Conservation (phyloP, 2,113 vertebrate genomes). For the Pollachius pollachius region DNA sequence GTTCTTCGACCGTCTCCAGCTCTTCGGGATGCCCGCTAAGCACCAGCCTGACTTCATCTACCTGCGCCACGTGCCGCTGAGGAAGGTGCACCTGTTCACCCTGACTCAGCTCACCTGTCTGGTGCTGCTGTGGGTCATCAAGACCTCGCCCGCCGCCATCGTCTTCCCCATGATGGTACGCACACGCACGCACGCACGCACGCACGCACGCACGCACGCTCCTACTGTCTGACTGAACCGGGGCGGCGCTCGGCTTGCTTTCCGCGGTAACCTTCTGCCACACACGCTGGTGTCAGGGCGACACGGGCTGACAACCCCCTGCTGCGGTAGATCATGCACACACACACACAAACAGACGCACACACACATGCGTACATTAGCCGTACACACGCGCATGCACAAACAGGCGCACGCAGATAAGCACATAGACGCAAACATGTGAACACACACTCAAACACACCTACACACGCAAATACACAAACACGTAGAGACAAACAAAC, state of each 20-base stretch:
- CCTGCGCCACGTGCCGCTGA: conserved; percentile 90
- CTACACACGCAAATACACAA: conserved; percentile 4
- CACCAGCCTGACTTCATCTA: conserved; percentile 98
- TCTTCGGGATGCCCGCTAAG: conserved; percentile 92
- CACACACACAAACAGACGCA: too few relatives aligned
- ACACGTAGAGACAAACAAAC: background rate
- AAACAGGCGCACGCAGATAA: background rate
- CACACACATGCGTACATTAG: background rate
- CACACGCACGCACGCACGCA: background rate
- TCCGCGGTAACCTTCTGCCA: too few relatives aligned
- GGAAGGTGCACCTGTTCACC: conserved; percentile 96
- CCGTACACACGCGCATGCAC: background rate
- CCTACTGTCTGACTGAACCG: too few relatives aligned
- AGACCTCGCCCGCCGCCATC: conserved; percentile 87
- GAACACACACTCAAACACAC: conserved; percentile 6
- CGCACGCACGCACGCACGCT: background rate
- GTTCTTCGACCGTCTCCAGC: conserved; percentile 94
- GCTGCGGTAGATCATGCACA: too few relatives aligned
- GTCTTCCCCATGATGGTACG: conserved; percentile 96
- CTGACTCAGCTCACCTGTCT: conserved; percentile 90
- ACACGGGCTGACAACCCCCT: too few relatives aligned
- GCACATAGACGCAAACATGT: background rate
- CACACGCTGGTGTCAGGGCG: too few relatives aligned
- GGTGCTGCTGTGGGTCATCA: conserved; percentile 90
- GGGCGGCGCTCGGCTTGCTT: too few relatives aligned